Base-by-base conservation (phyloP, 1,140 invertebrate genomes). In the Tetramorium simillimum region DNA sequence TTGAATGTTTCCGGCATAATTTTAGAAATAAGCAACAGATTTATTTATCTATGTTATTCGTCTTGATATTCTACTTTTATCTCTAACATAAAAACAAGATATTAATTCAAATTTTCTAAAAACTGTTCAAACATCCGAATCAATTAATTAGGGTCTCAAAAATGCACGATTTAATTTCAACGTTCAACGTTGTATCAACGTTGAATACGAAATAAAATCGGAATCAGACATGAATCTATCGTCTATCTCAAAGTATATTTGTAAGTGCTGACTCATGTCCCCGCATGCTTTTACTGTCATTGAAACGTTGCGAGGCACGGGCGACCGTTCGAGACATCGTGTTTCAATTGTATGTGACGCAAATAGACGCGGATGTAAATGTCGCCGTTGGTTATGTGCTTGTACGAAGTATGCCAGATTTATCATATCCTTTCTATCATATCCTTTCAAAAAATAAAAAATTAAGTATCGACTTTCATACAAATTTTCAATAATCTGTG, bases 211-310 rank as follows among this genome's bases (percentile, higher is more conserved):
- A 43, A 46, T 72, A 72, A 70, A 60, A 16, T 1, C 33, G 2
- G 3, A 82, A 46, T 28, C 2, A 37, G 14, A 3, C 40, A 37
- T 33, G n/a, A 73, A 62, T 84, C 56, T 58, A 46, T 58, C 12
- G 21, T 46, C 40, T 33, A 33, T 4, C 51, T n/a, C 24, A 58
- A 43, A 53, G 28, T 80, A 60, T 89, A 90, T 90, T 90, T 87
- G 73, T 80, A 67, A 75, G 6, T 21, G 53, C n/a, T 90, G 89
- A 90, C 65, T 90, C 89, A 90, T 12, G 67, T 80, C 60, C 76
- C 70, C 21, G 85, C 84, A 63, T 89, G 78, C 78, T 89, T 85
- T 89, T 67, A 63, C 85, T 56, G 72, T 85, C 88, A 90, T 90
- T 87, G 85, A 90, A 58, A 65, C 72, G 82, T 6, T 21, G 1